Evolutionary conservation across 2,113 vertebrate genomes (phyloP), one percentile per base, ranked within the genome.

Genomic region (Azemiops feae): DNA sequence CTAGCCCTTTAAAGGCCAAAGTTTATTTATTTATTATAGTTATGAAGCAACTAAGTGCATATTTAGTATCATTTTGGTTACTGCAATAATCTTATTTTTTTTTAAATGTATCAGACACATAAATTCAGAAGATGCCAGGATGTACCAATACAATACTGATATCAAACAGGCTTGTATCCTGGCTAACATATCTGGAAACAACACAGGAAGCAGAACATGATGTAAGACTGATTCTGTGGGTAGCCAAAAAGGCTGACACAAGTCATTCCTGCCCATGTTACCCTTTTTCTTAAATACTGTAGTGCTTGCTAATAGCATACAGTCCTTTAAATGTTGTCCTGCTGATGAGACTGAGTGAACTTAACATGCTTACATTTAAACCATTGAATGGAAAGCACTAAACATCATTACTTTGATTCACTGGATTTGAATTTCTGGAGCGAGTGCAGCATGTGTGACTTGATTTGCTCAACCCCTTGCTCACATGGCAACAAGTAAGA

Each of bases 61-160:
- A 95, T 94, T 89, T 85, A 92, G 53, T 47, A 92, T 27, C 86
- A 47, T 87, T 95, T 91, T 94, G 91, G 27, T 91, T 95, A n/a
- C 47, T 94, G 94, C 8, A 88, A 88, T 93, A 74, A 89, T 30
- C 34, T 92, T 93, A 91, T 95, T 95, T 91, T 88, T 94, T 91
- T 88, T 94, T 10, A 60, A 34, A n/a, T 85, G 55, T 89, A 92
- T 30, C 86, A 92, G 57, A 47, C 74, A 92, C 91, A 91, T 95
- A 91, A 96, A 94, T 96, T 95, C 94, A 96, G 93, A 93, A 27
- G 86, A 5, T 94, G 91, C 94, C 96, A 96, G 97, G 95, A 94
- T 93, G 90, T 92, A 85, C 92, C 4, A 1, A 47, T 92, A 93
- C 4, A 1, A 52, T 92, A 93, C 91, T 94, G 43, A 88, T 92